Conservation (phyloP, 1,140 invertebrate species). For the Samia ricini region DNA sequence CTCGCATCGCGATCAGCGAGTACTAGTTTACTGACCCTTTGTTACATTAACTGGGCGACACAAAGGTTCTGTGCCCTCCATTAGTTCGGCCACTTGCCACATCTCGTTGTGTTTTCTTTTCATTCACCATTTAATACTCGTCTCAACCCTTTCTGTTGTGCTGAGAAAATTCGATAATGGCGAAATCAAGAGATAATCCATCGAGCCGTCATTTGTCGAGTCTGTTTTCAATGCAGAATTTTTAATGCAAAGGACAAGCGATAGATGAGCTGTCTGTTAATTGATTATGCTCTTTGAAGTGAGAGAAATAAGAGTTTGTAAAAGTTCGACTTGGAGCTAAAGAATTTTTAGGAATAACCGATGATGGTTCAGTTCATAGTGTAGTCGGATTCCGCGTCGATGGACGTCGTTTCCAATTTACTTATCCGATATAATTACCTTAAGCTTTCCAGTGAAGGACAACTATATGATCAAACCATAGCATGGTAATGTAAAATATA, state of each 20-base stretch:
- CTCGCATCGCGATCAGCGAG: background rate
- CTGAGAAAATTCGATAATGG: constrained; percentile 8
- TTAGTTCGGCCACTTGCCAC: constrained; percentile 18
- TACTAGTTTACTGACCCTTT: constrained; percentile 8
- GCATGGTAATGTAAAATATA: no score
- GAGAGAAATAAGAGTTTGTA: background rate
- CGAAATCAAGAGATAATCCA: background rate
- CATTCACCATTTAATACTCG: constrained; percentile 16
- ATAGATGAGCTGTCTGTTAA: background rate
- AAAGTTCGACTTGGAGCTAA: no score
- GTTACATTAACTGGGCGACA: constrained; percentile 14
- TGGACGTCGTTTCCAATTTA: no score
- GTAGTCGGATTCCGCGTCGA: no score
- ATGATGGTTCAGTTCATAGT: no score
- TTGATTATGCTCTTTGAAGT: background rate
- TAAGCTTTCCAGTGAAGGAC: no score
- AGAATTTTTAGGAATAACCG: no score
- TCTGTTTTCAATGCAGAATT: background rate
- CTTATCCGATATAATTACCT: no score
- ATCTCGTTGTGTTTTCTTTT: constrained; percentile 29
- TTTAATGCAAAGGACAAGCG: background rate
- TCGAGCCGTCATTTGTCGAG: background rate
- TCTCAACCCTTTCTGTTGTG: constrained; percentile 14
- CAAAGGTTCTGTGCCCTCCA: constrained; percentile 21
- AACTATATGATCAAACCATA: no score